phyloP scores from a whole-genome alignment of 2,888 invertebrate genomes.

The Mesoligia furuncula region DNA sequence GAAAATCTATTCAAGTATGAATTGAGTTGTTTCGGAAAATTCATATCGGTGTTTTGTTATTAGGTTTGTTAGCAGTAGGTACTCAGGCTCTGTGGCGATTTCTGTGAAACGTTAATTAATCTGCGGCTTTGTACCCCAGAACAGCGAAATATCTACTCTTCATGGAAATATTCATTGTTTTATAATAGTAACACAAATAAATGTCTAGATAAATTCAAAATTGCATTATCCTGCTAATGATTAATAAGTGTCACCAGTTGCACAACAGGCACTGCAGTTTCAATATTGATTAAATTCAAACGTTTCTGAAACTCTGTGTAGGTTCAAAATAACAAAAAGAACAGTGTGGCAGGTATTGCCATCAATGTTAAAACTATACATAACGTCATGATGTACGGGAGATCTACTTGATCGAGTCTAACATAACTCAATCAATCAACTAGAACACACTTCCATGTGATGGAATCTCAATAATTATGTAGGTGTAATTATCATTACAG shows the following conservation, averaged over 20 bases:
- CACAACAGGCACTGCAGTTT: too few species aligned
- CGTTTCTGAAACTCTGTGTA: neutral
- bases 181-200: neutral
- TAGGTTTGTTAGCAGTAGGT: conserved; percentile 18
- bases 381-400: neutral
- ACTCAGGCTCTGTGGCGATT: conserved; percentile 18
- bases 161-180: conserved; percentile 17
- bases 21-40: conserved; percentile 37
- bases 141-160: conserved; percentile 2
- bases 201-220: neutral
- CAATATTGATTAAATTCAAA: neutral
- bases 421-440: conserved; percentile 30
- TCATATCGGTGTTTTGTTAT: conserved; percentile 30
- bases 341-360: neutral
- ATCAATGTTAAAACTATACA: neutral
- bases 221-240: neutral
- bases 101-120: conserved; percentile 43
- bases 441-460: conserved; percentile 3
- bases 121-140: conserved; percentile 15
- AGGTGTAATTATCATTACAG: neutral
- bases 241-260: neutral
- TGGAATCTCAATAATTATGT: conserved; percentile 12
- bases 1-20: conserved; percentile 37
- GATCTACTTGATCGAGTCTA: conserved; percentile 1
- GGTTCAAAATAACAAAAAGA: neutral